A percentile compares a stretch with the other conserved stretches of the same genome.
Conservation (phyloP, 2,888 invertebrate species). For the Polyommatus iphigenia region DNA sequence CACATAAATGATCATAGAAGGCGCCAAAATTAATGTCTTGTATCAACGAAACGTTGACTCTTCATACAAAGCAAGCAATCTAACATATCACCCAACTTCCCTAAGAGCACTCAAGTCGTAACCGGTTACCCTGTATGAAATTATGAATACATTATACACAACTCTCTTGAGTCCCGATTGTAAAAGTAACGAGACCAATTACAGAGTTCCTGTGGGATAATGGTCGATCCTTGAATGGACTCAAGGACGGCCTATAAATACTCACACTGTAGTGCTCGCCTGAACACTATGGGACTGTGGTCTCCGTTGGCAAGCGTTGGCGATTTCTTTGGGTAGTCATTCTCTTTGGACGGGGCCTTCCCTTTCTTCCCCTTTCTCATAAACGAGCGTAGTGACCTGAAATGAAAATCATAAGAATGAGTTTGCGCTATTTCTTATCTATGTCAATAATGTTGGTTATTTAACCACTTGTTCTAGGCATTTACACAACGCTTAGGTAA, state of each 20-base stretch:
- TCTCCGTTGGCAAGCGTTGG: slow-evolving; percentile 59
- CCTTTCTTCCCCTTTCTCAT: slow-evolving; percentile 74
- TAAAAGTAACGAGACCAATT: slow-evolving; percentile 13
- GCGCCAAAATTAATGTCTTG: no score
- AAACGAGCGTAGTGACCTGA: slow-evolving; percentile 74
- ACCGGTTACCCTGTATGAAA: neutral
- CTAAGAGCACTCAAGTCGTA: neutral
- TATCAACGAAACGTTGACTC: no score
- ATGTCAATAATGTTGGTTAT: neutral
- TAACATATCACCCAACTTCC: neutral
- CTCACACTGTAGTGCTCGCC: slow-evolving; percentile 72
- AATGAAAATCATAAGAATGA: slow-evolving; percentile 42
- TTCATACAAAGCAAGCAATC: neutral
- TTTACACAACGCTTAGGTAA: neutral
- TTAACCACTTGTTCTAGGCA: neutral
- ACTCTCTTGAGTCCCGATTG: slow-evolving; percentile 23
- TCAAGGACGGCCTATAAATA: slow-evolving; percentile 16
- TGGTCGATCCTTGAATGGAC: slow-evolving; percentile 9
- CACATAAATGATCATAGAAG: no score
- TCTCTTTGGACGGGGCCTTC: slow-evolving; percentile 47
- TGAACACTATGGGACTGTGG: slow-evolving; percentile 64
- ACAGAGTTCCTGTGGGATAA: slow-evolving; percentile 17
- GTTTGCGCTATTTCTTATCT: neutral
- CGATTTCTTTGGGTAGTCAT: slow-evolving; percentile 40
- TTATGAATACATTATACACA: neutral